A percentile compares a stretch with the other conserved stretches of the same genome.
Conservation (phyloP, 2,888 invertebrate species). For the Syrista parreyssii region DNA sequence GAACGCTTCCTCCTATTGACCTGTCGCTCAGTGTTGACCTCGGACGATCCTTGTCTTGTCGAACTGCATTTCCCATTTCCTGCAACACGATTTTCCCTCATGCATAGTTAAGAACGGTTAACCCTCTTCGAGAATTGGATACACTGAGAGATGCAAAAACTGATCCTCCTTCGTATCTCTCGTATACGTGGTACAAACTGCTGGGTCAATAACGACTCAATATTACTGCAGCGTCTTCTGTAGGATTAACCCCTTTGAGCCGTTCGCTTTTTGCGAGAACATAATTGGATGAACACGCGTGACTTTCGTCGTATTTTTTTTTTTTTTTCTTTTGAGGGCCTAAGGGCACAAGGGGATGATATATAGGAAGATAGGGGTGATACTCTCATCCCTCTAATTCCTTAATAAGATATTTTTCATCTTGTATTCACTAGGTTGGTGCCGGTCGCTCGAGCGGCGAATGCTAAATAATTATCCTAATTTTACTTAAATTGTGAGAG, state of each 20-base stretch:
- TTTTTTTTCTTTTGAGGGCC: neutral
- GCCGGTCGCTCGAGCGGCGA: neutral
- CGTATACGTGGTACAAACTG: neutral
- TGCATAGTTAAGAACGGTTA: neutral
- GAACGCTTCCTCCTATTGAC: conserved; percentile 33
- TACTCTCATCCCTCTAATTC: neutral
- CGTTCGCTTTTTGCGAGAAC: neutral
- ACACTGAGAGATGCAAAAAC: neutral
- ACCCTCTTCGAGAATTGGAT: neutral
- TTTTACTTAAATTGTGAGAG: conserved; percentile 22
- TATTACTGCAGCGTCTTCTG: neutral
- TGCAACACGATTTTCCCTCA: neutral
- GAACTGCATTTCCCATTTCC: neutral
- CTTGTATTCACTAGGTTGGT: neutral
- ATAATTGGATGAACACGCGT: neutral
- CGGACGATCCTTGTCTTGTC: neutral
- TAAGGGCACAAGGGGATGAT: neutral
- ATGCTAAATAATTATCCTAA: conserved; percentile 28
- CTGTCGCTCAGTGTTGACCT: conserved; percentile 20
- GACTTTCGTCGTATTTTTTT: neutral
- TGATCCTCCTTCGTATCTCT: neutral
- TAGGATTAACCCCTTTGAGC: neutral
- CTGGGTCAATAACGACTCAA: neutral
- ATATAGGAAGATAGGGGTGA: too few species aligned
- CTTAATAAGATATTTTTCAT: neutral